Percentiles rank a stretch among this genome's conserved stretches.
Conservation (phyloP, 2,113 vertebrate species). For the Mastomys natalensis region DNA sequence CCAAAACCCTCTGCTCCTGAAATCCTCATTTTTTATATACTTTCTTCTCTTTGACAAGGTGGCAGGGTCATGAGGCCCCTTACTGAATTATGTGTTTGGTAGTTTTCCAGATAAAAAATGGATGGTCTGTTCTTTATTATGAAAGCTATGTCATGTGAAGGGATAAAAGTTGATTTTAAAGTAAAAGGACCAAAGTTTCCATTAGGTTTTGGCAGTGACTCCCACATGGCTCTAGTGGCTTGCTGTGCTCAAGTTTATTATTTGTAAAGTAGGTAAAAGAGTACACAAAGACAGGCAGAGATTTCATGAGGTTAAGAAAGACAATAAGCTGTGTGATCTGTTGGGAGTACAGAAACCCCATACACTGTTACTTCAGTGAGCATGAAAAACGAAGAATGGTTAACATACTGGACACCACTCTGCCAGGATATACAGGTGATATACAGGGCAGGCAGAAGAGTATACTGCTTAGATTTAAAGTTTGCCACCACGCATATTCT, state of each 20-base stretch:
- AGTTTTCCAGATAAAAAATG: constrained; percentile 80
- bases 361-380: constrained; percentile 41
- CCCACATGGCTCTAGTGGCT: constrained; percentile 32
- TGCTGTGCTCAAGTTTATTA: constrained; percentile 38
- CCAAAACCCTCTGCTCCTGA: constrained; percentile 71
- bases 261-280: constrained; percentile 61
- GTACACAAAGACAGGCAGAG: neutral
- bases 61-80: constrained; percentile 74
- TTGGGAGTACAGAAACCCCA: constrained; percentile 2
- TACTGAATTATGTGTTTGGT: constrained; percentile 65
- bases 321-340: constrained; percentile 39
- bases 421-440: neutral
- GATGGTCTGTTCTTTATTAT: constrained; percentile 79
- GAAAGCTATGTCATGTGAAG: constrained; percentile 59
- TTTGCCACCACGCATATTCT: neutral
- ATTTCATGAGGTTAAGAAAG: constrained; percentile 37
- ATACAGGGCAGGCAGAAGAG: neutral
- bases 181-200: constrained; percentile 54
- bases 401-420: neutral
- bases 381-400: neutral
- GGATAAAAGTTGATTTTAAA: constrained; percentile 69
- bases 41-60: constrained; percentile 78
- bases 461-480: neutral
- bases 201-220: constrained; percentile 64
- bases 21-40: constrained; percentile 76